A percentile compares a stretch with the other conserved stretches of the same genome.
These are phyloP conservation scores for Seira musarum DNA, from an alignment of 2,888 invertebrate species.

Conservation along the genomic window DNA sequence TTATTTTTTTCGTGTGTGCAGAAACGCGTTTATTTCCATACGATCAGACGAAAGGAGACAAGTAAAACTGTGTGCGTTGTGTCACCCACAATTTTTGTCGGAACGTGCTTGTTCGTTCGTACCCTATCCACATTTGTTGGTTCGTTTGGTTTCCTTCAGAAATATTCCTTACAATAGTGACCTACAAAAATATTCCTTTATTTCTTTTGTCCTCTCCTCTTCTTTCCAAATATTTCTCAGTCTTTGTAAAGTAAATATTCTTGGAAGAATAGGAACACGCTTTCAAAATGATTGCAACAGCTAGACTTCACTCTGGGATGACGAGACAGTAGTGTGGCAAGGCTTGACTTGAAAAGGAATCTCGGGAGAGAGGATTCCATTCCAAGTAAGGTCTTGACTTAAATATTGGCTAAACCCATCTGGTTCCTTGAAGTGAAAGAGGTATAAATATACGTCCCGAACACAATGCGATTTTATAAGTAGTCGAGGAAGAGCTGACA, in stretches of 20 bases:
- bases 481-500: background rate
- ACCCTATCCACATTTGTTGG: background rate
- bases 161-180: too few species aligned
- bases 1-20: background rate
- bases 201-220: too few species aligned
- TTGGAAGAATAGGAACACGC: too few species aligned
- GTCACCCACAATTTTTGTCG: too few species aligned
- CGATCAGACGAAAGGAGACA: too few species aligned
- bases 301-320: background rate
- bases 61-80: too few species aligned
- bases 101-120: background rate
- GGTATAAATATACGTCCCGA: too few species aligned
- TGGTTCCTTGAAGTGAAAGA: too few species aligned
- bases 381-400: background rate
- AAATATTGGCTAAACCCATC: constrained; percentile 3
- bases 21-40: background rate
- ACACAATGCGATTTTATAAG: too few species aligned
- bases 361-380: background rate
- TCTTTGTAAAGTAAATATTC: too few species aligned
- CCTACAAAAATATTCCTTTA: too few species aligned
- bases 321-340: background rate
- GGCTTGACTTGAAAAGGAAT: constrained; percentile 3
- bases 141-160: background rate
- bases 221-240: background rate
- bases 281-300: too few species aligned